Conservation (phyloP, 2,113 vertebrate genomes). For the Apus apus region DNA sequence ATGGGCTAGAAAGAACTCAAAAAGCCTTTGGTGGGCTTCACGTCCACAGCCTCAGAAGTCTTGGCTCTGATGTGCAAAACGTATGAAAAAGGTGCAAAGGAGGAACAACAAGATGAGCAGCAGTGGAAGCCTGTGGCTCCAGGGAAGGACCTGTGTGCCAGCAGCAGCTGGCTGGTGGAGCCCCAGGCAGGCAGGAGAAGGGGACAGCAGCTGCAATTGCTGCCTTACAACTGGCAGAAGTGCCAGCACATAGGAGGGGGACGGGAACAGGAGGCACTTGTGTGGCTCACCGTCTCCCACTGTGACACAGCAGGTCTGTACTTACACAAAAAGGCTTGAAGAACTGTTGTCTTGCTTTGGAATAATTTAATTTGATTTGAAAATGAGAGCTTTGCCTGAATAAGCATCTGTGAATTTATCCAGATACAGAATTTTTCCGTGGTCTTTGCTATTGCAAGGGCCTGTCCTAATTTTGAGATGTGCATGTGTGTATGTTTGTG, state of each 20-base stretch:
- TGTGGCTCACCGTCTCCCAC: fast-evolving
- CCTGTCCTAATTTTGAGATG: background rate
- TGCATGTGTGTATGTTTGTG: background rate
- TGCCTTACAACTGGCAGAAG: background rate
- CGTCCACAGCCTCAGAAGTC: background rate
- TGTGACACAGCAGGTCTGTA: background rate
- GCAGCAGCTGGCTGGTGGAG: background rate
- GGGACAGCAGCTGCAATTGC: fast-evolving
- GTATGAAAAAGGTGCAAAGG: background rate
- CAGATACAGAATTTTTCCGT: background rate
- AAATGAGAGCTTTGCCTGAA: background rate
- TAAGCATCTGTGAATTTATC: background rate
- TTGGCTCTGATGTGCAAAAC: background rate
- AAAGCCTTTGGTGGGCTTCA: background rate
- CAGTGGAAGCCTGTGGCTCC: background rate
- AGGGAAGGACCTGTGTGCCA: background rate
- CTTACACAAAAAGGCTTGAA: background rate
- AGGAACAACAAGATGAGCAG: background rate
- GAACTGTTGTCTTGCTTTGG: background rate
- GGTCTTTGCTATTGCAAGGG: slow-evolving; percentile 9
- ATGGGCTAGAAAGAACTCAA: background rate
- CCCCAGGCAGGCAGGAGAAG: background rate
- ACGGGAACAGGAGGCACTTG: background rate
- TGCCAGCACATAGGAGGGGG: background rate
- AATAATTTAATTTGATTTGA: background rate